phyloP scores from a whole-genome alignment of 2,113 vertebrate genomes.

The Psittacula cyanocephala region DNA sequence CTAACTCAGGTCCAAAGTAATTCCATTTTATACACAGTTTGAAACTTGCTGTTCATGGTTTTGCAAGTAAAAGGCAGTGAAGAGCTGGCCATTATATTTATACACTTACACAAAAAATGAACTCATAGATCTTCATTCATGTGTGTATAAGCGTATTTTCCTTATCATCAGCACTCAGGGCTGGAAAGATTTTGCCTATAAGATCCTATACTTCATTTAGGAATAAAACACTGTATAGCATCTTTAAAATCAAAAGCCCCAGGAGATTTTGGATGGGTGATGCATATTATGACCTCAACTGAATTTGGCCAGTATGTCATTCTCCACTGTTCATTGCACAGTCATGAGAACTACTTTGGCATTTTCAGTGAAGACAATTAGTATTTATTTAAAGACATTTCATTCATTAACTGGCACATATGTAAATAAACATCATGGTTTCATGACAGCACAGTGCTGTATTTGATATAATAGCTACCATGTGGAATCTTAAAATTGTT shows the following conservation, averaged over 20 bases:
- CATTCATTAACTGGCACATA: not conserved
- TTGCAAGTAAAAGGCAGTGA: not conserved
- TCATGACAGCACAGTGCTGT: not conserved
- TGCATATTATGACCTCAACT: not conserved
- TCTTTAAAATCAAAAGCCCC: not conserved
- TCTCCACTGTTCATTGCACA: not conserved
- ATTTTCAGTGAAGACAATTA: not conserved
- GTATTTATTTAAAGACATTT: not conserved
- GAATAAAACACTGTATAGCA: not conserved
- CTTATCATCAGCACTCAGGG: not conserved
- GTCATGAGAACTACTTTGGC: not conserved
- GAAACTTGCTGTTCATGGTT: not conserved
- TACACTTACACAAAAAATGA: accelerated
- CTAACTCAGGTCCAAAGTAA: not conserved
- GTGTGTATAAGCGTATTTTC: not conserved
- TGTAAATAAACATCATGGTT: not conserved
- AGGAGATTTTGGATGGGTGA: not conserved
- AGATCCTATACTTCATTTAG: not conserved
- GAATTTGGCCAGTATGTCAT: not conserved
- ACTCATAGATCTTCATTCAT: not conserved
- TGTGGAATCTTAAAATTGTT: not conserved
- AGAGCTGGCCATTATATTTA: not conserved
- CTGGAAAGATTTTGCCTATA: not conserved
- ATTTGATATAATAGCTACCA: not conserved
- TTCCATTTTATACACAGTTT: not conserved